phyloP scores from a whole-genome alignment of 2,888 invertebrate genomes.

The Scaptomyza reducta region DNA sequence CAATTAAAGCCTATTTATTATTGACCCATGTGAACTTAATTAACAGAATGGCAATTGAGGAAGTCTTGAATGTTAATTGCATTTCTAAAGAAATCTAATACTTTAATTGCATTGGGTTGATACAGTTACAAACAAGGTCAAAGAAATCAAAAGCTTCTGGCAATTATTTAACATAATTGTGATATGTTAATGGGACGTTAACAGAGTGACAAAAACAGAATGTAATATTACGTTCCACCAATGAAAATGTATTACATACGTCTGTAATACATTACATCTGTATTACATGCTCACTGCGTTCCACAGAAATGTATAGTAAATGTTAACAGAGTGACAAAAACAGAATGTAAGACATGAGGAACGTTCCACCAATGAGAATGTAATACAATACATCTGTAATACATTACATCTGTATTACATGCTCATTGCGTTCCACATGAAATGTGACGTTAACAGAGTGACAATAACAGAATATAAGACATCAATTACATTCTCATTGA shows the following conservation, averaged over 20 bases:
- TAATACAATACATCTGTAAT: too few relatives aligned
- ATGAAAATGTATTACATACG: too few relatives aligned
- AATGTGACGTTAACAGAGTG: background rate
- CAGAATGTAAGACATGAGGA: too few relatives aligned
- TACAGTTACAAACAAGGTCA: background rate
- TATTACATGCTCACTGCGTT: too few relatives aligned
- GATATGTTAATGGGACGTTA: background rate
- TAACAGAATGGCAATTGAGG: slow-evolving; percentile 22
- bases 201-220: slow-evolving; percentile 2
- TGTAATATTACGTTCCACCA: too few relatives aligned
- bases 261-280: too few relatives aligned
- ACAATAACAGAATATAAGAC: slow-evolving; percentile 1
- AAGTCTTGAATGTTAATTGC: slow-evolving; percentile 32
- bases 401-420: too few relatives aligned
- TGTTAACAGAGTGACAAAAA: slow-evolving; percentile 1
- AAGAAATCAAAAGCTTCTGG: background rate
- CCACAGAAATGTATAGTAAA: too few relatives aligned
- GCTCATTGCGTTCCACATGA: too few relatives aligned
- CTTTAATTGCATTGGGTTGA: background rate
- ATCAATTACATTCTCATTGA: too few relatives aligned
- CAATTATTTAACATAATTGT: too few relatives aligned
- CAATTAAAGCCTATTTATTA: slow-evolving; percentile 28
- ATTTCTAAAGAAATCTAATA: background rate
- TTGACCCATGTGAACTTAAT: slow-evolving; percentile 12
- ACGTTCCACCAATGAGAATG: too few relatives aligned